Base-by-base conservation (phyloP, 2,113 vertebrate genomes). In the Ranitomeya variabilis region DNA sequence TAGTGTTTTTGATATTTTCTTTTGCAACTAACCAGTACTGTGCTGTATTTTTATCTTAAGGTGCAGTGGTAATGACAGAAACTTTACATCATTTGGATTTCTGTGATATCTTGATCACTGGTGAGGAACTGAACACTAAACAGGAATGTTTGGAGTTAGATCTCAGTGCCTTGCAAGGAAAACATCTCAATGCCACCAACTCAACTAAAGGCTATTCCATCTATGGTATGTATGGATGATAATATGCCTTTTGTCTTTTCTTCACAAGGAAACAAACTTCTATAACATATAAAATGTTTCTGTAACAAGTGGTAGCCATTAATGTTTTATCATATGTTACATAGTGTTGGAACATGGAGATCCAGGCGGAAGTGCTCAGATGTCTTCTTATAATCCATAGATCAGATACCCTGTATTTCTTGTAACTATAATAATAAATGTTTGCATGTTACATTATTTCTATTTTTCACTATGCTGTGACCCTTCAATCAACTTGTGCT, bases 51-150 rank as follows among this genome's bases (percentile, higher is more conserved):
- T 37, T 88, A 99, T 97, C 86, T 64, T 94, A 87, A 85, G 94
- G 94, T 60, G 91, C 95, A 5, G 92, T 93, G 15, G 86, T 95
- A 52, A 91, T 97, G 90, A 96, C 99, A 90, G 97, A 99, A 94
- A 97, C 97, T 90, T 95, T 97, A 60, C 97, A 99, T 92, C 97
- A 97, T 92, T 92, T 99, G 93, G 98, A 99, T 93, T 99, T 98
- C 93, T 99, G 98, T 93, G 98, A 99, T 86, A 90, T 99, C 91
- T 92, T 99, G 94, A 96, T 99, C 2, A 92, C 96, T 89, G 98
- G 97, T 1, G 93, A 97, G 89, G 97, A 99, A 92, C 91, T 99
- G 83, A 93, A 93, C 84, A 94, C 95, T 0, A 94, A 95, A 21
- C 94, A 95, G 80, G 98, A 99, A 77, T 97, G 96, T 91, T 93